Evolutionary conservation across 1,140 invertebrate genomes (phyloP).

Genomic region (Liolophura sinensis): DNA sequence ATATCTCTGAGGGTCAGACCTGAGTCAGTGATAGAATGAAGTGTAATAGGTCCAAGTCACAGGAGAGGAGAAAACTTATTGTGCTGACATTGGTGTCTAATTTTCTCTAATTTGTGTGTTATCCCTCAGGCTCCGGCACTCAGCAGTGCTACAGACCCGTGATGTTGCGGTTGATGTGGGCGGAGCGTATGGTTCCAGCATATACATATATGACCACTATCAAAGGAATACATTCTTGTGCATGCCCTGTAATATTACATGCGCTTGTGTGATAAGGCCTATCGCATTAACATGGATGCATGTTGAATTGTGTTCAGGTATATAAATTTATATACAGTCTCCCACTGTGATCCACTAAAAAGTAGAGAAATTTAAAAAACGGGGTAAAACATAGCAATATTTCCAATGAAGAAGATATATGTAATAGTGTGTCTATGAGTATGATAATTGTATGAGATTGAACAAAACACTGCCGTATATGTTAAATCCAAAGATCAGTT

Average conservation of each 20-base stretch:
- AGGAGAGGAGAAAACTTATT: no score
- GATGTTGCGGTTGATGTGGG: constrained; percentile 98
- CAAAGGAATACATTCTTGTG: constrained; percentile 65
- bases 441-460: no score
- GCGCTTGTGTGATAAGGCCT: neutral
- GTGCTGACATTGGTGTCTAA: no score
- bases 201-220: constrained; percentile 91
- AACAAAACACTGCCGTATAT: no score
- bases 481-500: no score
- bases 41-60: no score
- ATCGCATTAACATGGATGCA: neutral
- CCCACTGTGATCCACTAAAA: neutral
- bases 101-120: constrained; percentile 4
- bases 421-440: no score
- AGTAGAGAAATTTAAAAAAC: neutral
- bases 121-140: constrained; percentile 65
- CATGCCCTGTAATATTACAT: neutral
- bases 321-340: neutral
- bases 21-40: no score
- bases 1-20: no score
- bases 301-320: neutral
- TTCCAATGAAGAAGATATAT: constrained; percentile 80
- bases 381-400: constrained; percentile 54
- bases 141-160: constrained; percentile 73
- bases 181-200: constrained; percentile 78